Evolutionary conservation across 2,797 vertebrate genomes (phyloP).

Genomic region (Diplodus sargus): DNA sequence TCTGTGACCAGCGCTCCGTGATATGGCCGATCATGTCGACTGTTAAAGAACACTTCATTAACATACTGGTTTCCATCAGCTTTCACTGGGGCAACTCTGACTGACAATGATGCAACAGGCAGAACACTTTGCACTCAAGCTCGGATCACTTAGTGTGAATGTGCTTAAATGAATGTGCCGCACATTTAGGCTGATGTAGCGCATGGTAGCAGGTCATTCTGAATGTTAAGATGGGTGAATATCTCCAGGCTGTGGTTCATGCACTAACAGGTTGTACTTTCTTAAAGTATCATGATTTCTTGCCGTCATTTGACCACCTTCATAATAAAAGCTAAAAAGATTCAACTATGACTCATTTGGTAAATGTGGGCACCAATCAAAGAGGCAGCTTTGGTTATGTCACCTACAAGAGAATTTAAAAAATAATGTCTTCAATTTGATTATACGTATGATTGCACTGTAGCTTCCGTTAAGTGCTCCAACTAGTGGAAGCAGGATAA

Average conservation of each 20-base stretch:
- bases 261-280: neutral
- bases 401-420: neutral
- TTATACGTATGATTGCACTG: neutral
- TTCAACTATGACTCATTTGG: too few relatives aligned
- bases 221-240: neutral
- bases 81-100: neutral
- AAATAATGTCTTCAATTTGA: neutral
- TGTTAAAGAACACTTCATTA: neutral
- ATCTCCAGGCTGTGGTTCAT: neutral
- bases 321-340: neutral
- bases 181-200: neutral
- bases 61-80: neutral
- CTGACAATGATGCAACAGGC: constrained; percentile 2
- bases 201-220: neutral
- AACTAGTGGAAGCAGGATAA: neutral
- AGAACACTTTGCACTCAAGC: neutral
- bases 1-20: neutral
- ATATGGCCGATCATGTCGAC: neutral
- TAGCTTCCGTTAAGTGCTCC: neutral
- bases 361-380: too few relatives aligned
- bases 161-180: neutral
- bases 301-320: neutral
- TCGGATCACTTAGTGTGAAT: constrained; percentile 2
- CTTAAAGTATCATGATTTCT: neutral
- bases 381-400: neutral